Evolutionary conservation across 2,797 vertebrate genomes (phyloP).

Genomic region (Sorex maritimensis): DNA sequence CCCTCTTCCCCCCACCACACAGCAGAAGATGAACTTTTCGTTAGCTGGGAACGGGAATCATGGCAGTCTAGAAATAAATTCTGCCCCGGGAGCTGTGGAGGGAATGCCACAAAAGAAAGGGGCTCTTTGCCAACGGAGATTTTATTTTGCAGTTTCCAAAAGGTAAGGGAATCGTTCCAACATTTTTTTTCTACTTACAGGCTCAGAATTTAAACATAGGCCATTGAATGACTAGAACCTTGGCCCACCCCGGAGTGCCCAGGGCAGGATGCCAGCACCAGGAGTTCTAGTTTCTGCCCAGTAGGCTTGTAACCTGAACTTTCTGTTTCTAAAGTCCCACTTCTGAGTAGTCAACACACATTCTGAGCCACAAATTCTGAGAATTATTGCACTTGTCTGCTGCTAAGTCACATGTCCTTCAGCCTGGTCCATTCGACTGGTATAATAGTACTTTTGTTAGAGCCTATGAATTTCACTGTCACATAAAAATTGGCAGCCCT

Average conservation of each 20-base stretch:
- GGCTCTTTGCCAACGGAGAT: slow-evolving; percentile 43
- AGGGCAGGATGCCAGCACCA: background rate
- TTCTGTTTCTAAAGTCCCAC: slow-evolving; percentile 66
- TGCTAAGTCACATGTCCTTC: slow-evolving; percentile 76
- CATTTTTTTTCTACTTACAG: slow-evolving; percentile 60
- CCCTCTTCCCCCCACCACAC: background rate
- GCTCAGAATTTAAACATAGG: slow-evolving; percentile 73
- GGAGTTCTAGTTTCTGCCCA: slow-evolving; percentile 70
- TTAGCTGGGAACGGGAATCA: background rate
- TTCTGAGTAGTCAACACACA: slow-evolving; percentile 71
- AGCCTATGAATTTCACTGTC: slow-evolving; percentile 68
- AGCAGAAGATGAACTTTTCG: background rate
- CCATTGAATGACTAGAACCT: slow-evolving; percentile 42
- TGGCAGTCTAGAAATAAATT: background rate
- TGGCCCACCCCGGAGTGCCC: slow-evolving; percentile 36
- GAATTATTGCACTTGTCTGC: slow-evolving; percentile 74
- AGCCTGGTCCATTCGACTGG: slow-evolving; percentile 49
- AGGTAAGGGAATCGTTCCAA: slow-evolving; percentile 53
- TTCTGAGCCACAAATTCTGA: slow-evolving; percentile 85
- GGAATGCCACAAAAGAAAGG: slow-evolving; percentile 42
- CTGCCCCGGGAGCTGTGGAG: background rate
- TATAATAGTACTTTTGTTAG: slow-evolving; percentile 51
- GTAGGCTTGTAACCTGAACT: slow-evolving; percentile 75
- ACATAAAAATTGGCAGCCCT: slow-evolving; percentile 48
- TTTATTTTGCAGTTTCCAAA: slow-evolving; percentile 74